phyloP scores from a whole-genome alignment of 1,140 invertebrate species.

The Hyles vespertilio region DNA sequence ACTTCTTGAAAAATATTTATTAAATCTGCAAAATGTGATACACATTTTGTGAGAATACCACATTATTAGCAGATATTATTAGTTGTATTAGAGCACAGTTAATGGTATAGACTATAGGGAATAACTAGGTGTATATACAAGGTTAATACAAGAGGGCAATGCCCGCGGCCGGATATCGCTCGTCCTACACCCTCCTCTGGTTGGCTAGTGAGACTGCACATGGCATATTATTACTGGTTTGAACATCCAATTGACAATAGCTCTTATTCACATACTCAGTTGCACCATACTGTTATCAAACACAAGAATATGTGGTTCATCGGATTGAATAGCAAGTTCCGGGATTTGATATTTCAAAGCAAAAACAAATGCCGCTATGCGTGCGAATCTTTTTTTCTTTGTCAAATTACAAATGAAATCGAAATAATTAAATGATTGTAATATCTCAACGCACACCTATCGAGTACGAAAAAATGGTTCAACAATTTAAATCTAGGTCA shows the following conservation, averaged over 20 bases:
- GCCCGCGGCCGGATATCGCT: conserved; percentile 37
- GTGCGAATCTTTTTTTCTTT: too few relatives aligned
- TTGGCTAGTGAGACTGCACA: conserved; percentile 13
- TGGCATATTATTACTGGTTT: conserved; percentile 7
- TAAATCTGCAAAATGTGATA: too few relatives aligned
- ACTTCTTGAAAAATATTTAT: too few relatives aligned
- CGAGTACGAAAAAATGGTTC: too few relatives aligned
- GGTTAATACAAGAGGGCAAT: conserved; percentile 44
- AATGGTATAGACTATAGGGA: conserved; percentile 4
- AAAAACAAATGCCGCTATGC: too few relatives aligned
- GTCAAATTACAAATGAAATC: too few relatives aligned
- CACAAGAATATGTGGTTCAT: not conserved
- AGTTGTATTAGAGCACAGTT: conserved; percentile 5
- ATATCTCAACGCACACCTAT: too few relatives aligned
- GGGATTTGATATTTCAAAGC: too few relatives aligned
- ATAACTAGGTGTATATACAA: conserved; percentile 29
- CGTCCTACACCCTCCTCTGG: conserved; percentile 41
- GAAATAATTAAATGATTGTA: too few relatives aligned
- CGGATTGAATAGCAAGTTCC: too few relatives aligned
- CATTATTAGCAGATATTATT: not conserved
- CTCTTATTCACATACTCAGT: not conserved
- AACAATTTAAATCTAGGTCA: too few relatives aligned
- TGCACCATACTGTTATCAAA: not conserved
- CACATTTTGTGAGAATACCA: too few relatives aligned
- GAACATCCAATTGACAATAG: conserved; percentile 1